Percentiles rank a stretch among this genome's conserved stretches.
Conservation (phyloP, 2,888 invertebrate genomes). For the Parelbella ahira region DNA sequence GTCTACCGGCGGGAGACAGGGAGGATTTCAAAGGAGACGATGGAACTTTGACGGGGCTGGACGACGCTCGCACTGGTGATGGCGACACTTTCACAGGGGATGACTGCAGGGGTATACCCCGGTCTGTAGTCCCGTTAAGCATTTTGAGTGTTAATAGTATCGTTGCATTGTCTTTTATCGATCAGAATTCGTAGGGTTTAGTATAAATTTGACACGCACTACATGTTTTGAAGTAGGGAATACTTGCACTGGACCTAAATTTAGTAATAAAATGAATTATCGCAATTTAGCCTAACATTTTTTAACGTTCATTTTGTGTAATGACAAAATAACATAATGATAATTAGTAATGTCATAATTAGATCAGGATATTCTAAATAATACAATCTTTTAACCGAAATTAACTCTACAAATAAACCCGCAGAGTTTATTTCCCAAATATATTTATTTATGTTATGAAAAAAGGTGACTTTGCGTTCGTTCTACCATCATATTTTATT, state of each 20-base stretch:
- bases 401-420: too few species aligned
- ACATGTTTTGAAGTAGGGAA: constrained; percentile 10
- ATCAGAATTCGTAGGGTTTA: constrained; percentile 14
- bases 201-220: not conserved
- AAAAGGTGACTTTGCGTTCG: too few species aligned
- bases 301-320: too few species aligned
- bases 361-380: too few species aligned
- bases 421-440: too few species aligned
- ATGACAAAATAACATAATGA: too few species aligned
- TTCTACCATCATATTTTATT: too few species aligned
- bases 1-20: constrained; percentile 50
- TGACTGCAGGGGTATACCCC: constrained; percentile 56
- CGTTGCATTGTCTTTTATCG: constrained; percentile 18
- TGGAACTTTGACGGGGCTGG: constrained; percentile 63
- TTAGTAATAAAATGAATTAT: too few species aligned
- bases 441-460: too few species aligned
- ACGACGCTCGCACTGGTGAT: constrained; percentile 60
- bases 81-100: constrained; percentile 53
- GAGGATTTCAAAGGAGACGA: constrained; percentile 68
- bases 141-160: constrained; percentile 36
- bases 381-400: too few species aligned
- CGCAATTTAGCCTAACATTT: too few species aligned
- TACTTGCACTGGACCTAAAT: constrained; percentile 11
- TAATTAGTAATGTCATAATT: too few species aligned
- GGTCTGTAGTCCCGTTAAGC: constrained; percentile 65